Conservation (phyloP, 2,888 invertebrate genomes). For the Lepeophtheirus nordmannii region DNA sequence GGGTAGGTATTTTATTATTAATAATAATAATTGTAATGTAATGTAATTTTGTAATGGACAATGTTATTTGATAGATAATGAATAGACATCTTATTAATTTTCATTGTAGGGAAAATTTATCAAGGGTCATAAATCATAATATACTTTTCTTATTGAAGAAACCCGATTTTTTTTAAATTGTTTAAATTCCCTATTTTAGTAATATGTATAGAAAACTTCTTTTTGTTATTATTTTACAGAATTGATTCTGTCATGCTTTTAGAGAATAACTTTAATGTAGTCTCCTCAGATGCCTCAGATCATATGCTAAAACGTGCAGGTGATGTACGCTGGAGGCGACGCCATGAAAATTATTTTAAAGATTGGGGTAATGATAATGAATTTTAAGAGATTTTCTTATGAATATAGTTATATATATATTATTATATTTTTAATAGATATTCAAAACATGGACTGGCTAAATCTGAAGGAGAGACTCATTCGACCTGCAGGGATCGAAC, state of each 20-base stretch:
- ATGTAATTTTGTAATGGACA: no score
- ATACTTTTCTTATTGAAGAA: no score
- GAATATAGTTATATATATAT: not conserved
- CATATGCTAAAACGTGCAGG: constrained; percentile 81
- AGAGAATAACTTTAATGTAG: constrained; percentile 69
- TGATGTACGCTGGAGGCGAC: constrained; percentile 64
- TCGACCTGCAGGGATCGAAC: constrained; percentile 39
- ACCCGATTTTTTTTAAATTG: no score
- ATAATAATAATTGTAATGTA: not conserved
- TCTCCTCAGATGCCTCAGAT: constrained; percentile 75
- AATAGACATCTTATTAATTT: no score
- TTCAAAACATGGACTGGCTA: constrained; percentile 82
- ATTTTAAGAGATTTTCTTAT: not conserved
- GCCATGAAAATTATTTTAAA: constrained; percentile 60
- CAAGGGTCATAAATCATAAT: no score
- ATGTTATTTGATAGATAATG: no score
- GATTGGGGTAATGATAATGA: constrained; percentile 54
- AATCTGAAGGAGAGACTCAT: constrained; percentile 57
- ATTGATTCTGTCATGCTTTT: constrained; percentile 74
- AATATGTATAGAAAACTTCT: no score
- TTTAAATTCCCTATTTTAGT: no score
- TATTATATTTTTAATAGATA: constrained; percentile 44
- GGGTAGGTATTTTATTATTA: constrained; percentile 47
- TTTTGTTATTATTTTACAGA: constrained; percentile 37
- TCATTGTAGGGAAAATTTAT: no score